Evolutionary conservation across 2,797 vertebrate species (phyloP).

Genomic region (Atherinosoma microstoma): DNA sequence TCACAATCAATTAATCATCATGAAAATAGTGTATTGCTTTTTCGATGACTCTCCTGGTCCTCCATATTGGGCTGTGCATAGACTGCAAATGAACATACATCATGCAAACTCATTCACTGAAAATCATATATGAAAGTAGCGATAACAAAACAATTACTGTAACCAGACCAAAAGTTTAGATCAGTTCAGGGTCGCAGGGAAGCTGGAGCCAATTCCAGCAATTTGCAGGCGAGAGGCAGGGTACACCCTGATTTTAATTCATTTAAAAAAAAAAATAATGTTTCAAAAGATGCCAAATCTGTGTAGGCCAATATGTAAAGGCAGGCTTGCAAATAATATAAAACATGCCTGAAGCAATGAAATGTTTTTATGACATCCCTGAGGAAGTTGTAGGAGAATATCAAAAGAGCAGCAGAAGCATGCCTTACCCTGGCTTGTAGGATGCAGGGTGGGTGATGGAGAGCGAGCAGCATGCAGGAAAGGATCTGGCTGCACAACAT

Average conservation of each 20-base stretch:
- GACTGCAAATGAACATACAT: conserved; percentile 22
- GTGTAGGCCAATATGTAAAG: neutral
- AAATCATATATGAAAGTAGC: conserved; percentile 19
- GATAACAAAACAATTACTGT: neutral
- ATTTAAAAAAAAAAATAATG: too few relatives aligned
- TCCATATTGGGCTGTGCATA: neutral
- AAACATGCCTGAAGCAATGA: conserved; percentile 26
- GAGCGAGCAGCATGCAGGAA: conserved; percentile 93
- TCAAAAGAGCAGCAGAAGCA: conserved; percentile 52
- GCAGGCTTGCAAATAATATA: conserved; percentile 8
- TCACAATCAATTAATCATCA: too few relatives aligned
- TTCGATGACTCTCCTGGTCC: too few relatives aligned
- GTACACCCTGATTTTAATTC: too few relatives aligned
- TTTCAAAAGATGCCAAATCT: neutral
- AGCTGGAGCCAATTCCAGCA: too few relatives aligned
- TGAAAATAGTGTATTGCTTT: too few relatives aligned
- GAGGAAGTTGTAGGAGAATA: conserved; percentile 12
- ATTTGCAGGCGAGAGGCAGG: too few relatives aligned
- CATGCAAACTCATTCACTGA: conserved; percentile 25
- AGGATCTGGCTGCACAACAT: conserved; percentile 85
- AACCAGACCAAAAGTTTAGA: neutral
- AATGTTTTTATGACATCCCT: neutral
- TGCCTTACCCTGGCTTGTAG: conserved; percentile 86
- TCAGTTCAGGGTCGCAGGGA: too few relatives aligned
- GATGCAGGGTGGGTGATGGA: conserved; percentile 91